Percentiles rank a stretch among this genome's conserved stretches.
Evolutionary conservation across 2,888 invertebrate species (phyloP).

Genomic region (Tetragonula carbonaria): DNA sequence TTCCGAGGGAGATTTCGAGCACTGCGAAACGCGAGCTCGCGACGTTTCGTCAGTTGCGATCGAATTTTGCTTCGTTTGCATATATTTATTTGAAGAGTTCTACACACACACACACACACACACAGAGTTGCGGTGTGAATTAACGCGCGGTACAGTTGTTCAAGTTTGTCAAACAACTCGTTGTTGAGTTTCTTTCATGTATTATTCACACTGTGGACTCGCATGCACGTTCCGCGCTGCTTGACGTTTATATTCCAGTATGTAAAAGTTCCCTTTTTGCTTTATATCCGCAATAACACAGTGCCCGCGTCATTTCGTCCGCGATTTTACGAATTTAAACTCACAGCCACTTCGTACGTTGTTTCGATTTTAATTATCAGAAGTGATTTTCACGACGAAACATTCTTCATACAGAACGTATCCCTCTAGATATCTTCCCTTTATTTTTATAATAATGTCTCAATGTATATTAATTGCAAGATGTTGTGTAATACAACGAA

Average conservation of each 20-base stretch:
- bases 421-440: too few relatives aligned
- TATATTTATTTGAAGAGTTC: slow-evolving; percentile 23
- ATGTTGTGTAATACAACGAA: too few relatives aligned
- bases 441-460: too few relatives aligned
- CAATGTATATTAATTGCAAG: too few relatives aligned
- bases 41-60: slow-evolving; percentile 2
- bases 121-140: neutral
- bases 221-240: neutral
- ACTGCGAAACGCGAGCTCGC: neutral
- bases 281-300: too few relatives aligned
- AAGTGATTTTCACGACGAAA: neutral
- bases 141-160: slow-evolving; percentile 10
- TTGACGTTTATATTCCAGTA: slow-evolving; percentile 5
- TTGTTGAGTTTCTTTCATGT: slow-evolving; percentile 41
- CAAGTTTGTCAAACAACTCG: slow-evolving; percentile 32
- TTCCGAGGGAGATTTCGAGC: neutral
- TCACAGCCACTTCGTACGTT: neutral
- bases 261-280: neutral
- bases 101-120: neutral
- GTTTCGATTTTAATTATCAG: neutral
- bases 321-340: neutral
- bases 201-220: slow-evolving; percentile 25
- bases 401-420: neutral
- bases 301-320: too few relatives aligned
- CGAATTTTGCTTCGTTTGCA: slow-evolving; percentile 21